Conservation (phyloP, 2,888 invertebrate genomes). For the Cryptus armator region DNA sequence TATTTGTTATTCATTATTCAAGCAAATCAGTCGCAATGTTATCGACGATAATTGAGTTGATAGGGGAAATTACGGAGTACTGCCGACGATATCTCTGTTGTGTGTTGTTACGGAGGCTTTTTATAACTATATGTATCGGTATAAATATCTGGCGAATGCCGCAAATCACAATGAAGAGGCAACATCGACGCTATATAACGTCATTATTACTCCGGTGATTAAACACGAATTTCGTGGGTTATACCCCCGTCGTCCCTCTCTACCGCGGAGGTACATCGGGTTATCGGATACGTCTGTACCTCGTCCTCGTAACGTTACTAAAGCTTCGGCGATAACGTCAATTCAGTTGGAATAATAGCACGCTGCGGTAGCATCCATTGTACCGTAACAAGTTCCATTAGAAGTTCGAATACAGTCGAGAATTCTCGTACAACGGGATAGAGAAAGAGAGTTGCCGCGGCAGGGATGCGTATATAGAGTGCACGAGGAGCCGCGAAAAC, state of each 20-base stretch:
- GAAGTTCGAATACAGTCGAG: constrained; percentile 54
- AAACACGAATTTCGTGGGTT: constrained; percentile 42
- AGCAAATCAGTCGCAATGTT: too few relatives aligned
- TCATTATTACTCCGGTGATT: constrained; percentile 36
- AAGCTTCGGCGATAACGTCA: constrained; percentile 54
- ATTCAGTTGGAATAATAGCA: constrained; percentile 64
- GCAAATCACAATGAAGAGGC: background rate
- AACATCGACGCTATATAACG: constrained; percentile 17
- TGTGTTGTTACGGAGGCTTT: background rate
- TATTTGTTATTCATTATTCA: too few relatives aligned
- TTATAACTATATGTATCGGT: background rate
- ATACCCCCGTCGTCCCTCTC: background rate
- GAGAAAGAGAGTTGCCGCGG: constrained; percentile 29
- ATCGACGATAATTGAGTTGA: background rate
- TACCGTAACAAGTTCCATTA: constrained; percentile 63
- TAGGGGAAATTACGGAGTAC: background rate
- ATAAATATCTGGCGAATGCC: background rate
- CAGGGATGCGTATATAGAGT: too few relatives aligned
- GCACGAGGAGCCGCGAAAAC: constrained; percentile 4
- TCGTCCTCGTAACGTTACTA: constrained; percentile 6
- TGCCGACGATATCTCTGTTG: background rate
- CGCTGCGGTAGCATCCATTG: constrained; percentile 48
- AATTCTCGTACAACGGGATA: background rate
- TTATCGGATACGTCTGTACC: constrained; percentile 25
- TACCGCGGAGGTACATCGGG: background rate